Evolutionary conservation across 2,888 invertebrate genomes (phyloP).

Genomic region (Orgyia antiqua): DNA sequence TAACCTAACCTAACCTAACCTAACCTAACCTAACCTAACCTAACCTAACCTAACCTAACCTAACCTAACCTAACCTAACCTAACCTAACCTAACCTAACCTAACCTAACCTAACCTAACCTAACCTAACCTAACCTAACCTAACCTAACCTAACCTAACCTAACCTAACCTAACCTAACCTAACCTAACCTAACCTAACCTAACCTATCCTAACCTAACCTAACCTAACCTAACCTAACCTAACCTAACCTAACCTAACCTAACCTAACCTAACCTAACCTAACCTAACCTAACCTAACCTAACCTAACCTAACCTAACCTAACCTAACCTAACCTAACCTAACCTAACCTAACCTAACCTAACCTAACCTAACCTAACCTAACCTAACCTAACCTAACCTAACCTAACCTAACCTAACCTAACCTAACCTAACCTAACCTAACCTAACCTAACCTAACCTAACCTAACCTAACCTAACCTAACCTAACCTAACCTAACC

Average conservation of each 20-base stretch:
- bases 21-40: slow-evolving; percentile 10
- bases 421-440: too few species aligned
- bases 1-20: slow-evolving; percentile 10
- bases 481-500: too few species aligned
- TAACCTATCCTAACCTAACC: slow-evolving; percentile 5
- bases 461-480: too few species aligned
- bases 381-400: too few species aligned
- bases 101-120: slow-evolving; percentile 7
- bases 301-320: slow-evolving; percentile 6
- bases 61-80: slow-evolving; percentile 10
- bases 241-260: slow-evolving; percentile 6
- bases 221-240: slow-evolving; percentile 5
- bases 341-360: slow-evolving; percentile 10
- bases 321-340: slow-evolving; percentile 7
- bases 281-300: slow-evolving; percentile 6
- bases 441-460: too few species aligned
- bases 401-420: too few species aligned
- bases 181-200: slow-evolving; percentile 8
- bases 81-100: slow-evolving; percentile 10
- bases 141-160: slow-evolving; percentile 7
- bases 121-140: slow-evolving; percentile 10
- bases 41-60: slow-evolving; percentile 10
- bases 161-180: slow-evolving; percentile 8
- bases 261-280: slow-evolving; percentile 6
- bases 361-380: too few species aligned